These are phyloP conservation scores for Trichonephila clavipes DNA, from an alignment of 1,140 invertebrate genomes.

Conservation along the genomic window DNA sequence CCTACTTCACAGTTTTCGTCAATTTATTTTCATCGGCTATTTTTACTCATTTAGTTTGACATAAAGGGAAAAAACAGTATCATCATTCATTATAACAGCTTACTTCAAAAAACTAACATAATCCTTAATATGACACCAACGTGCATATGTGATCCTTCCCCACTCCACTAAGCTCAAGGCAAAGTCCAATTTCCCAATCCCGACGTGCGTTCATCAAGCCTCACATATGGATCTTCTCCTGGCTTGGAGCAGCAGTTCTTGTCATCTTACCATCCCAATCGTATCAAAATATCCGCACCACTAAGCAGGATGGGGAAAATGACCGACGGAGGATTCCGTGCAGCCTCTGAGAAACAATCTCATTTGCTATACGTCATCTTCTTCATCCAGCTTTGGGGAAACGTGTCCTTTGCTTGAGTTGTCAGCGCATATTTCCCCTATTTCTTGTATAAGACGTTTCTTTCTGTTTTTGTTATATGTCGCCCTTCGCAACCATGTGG, in stretches of 20 bases:
- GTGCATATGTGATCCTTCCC: neutral
- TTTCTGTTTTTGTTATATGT: neutral
- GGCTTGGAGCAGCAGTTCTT: neutral
- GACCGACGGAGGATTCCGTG: neutral
- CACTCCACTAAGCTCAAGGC: too few species aligned
- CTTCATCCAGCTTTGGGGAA: neutral
- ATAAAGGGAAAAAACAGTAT: too few species aligned
- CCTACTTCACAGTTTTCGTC: too few species aligned
- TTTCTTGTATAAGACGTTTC: neutral
- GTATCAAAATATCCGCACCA: neutral
- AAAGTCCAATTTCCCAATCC: neutral
- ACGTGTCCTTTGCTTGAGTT: slow-evolving; percentile 14
- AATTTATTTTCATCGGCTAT: too few species aligned
- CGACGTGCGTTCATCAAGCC: neutral
- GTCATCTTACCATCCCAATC: neutral
- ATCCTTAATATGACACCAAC: neutral
- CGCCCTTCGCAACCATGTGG: neutral
- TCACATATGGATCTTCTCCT: neutral
- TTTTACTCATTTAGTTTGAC: too few species aligned
- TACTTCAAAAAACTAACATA: too few species aligned
- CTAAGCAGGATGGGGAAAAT: slow-evolving; percentile 4
- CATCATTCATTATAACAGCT: too few species aligned
- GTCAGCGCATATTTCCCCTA: neutral
- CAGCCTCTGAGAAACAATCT: slow-evolving; percentile 1
- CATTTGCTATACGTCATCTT: neutral